Percentiles rank a stretch among this genome's conserved stretches.
Conservation (phyloP, 2,113 vertebrate genomes). For the Polyodon spathula region DNA sequence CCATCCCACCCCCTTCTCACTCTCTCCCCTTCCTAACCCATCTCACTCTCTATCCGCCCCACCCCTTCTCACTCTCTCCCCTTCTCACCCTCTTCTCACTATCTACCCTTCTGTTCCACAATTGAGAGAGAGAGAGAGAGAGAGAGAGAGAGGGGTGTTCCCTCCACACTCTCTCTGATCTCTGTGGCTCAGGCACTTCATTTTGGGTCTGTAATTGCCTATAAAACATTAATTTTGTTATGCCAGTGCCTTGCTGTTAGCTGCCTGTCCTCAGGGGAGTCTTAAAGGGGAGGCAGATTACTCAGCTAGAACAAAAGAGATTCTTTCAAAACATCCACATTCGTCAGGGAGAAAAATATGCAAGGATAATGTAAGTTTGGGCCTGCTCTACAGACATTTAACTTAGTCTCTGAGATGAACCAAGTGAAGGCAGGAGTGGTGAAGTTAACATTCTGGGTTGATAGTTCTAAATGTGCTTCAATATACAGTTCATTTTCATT, state of each 20-base stretch:
- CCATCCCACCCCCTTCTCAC: too few relatives aligned
- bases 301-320: not conserved
- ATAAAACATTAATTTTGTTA: conserved; percentile 52
- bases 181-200: conserved; percentile 16
- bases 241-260: conserved; percentile 34
- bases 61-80: not conserved
- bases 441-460: too few relatives aligned
- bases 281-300: conserved; percentile 22
- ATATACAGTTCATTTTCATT: too few relatives aligned
- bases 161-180: not conserved
- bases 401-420: too few relatives aligned
- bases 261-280: conserved; percentile 15
- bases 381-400: too few relatives aligned
- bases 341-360: too few relatives aligned
- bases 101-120: too few relatives aligned
- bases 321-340: not conserved
- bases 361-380: too few relatives aligned
- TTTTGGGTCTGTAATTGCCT: conserved; percentile 40
- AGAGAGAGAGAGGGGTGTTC: not conserved
- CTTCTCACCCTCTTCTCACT: not conserved
- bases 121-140: not conserved
- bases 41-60: too few relatives aligned
- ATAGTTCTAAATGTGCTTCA: too few relatives aligned
- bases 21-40: too few relatives aligned
- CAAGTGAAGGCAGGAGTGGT: too few relatives aligned